Percentiles rank a stretch among this genome's conserved stretches.
Evolutionary conservation across 2,888 invertebrate genomes (phyloP).

Genomic region (Invenusta paracnida): DNA sequence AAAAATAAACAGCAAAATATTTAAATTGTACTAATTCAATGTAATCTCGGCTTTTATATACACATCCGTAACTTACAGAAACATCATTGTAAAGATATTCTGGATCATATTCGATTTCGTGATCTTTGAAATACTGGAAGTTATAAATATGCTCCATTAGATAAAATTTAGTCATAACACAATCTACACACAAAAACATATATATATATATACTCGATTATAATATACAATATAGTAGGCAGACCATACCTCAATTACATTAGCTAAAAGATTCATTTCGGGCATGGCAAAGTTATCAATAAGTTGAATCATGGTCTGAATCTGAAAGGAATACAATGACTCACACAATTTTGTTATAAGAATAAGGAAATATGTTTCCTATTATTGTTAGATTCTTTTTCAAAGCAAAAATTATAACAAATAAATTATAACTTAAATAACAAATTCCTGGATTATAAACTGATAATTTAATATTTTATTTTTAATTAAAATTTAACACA

Average conservation of each 20-base stretch:
- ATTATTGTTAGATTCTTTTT: too few species aligned
- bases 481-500: too few species aligned
- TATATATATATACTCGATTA: background rate
- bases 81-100: conserved; percentile 91
- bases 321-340: conserved; percentile 66
- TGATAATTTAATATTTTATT: too few species aligned
- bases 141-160: too few species aligned
- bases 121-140: conserved; percentile 73
- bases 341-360: too few species aligned
- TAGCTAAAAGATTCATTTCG: conserved; percentile 85
- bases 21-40: conserved; percentile 43
- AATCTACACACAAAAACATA: too few species aligned
- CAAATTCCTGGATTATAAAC: too few species aligned
- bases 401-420: too few species aligned
- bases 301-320: conserved; percentile 76
- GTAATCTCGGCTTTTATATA: too few species aligned
- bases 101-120: conserved; percentile 86
- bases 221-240: background rate
- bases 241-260: conserved; percentile 71
- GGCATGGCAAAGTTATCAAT: conserved; percentile 94
- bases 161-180: too few species aligned
- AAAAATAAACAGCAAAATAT: background rate
- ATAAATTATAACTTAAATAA: too few species aligned
- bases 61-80: conserved; percentile 68
- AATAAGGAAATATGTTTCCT: too few species aligned